A percentile compares a stretch with the other conserved stretches of the same genome.
phyloP scores from a whole-genome alignment of 23 tunicate species.

The Trididemnum nubilum region DNA sequence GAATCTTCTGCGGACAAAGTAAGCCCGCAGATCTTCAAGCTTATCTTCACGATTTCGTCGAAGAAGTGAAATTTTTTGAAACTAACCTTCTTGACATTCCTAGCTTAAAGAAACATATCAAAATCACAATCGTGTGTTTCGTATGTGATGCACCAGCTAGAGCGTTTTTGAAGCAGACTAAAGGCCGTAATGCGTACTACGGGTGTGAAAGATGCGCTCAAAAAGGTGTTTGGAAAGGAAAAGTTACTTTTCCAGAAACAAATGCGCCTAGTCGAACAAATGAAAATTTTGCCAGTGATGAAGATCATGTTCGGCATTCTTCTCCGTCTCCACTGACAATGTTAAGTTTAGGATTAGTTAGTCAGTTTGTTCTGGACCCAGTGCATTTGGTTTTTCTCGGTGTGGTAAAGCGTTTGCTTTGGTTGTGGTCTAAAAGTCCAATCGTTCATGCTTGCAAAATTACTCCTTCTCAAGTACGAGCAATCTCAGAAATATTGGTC shows the following conservation, averaged over 20 bases:
- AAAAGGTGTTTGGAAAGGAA: constrained; percentile 35
- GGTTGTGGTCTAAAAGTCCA: background rate
- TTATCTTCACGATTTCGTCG: constrained; percentile 43
- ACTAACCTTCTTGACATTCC: background rate
- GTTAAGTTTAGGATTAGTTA: constrained; percentile 43
- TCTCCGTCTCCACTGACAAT: background rate
- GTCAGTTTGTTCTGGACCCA: constrained; percentile 13
- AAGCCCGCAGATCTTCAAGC: constrained; percentile 33
- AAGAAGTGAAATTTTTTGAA: constrained; percentile 35
- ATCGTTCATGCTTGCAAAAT: background rate
- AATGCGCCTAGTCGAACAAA: constrained; percentile 44
- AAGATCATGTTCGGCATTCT: constrained; percentile 30
- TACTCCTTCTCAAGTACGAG: background rate
- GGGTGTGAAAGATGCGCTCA: constrained; percentile 48
- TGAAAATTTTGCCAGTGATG: constrained; percentile 12
- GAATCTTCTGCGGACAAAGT: constrained; percentile 18
- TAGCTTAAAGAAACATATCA: background rate
- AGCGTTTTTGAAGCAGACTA: constrained; percentile 35
- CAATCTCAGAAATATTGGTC: constrained; percentile 27
- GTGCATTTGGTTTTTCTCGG: constrained; percentile 21
- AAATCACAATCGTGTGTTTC: constrained; percentile 7
- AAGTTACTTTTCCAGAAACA: constrained; percentile 33
- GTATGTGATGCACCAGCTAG: constrained; percentile 62
- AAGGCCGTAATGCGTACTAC: constrained; percentile 34
- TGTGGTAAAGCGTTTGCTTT: background rate